phyloP scores from a whole-genome alignment of 2,113 vertebrate species.

The Synodontis membranacea region DNA sequence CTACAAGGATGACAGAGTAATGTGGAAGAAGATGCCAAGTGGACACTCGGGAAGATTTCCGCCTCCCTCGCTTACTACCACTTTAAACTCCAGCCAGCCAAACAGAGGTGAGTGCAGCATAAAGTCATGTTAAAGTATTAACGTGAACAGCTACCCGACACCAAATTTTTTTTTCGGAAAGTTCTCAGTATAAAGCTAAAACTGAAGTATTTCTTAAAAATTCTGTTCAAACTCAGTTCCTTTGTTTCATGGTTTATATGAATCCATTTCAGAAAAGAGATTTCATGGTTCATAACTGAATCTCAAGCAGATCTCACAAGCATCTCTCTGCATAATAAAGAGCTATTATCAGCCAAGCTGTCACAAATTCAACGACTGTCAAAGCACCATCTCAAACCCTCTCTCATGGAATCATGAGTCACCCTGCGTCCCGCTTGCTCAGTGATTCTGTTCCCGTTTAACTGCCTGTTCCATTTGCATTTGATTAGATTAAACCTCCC shows the following conservation, averaged over 20 bases:
- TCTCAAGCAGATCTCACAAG: constrained; percentile 8
- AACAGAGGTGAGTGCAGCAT: background rate
- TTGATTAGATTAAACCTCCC: constrained; percentile 32
- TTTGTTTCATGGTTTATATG: background rate
- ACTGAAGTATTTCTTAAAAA: background rate
- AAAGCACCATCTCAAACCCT: constrained; percentile 34
- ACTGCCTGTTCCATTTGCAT: constrained; percentile 32
- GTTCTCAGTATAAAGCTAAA: background rate
- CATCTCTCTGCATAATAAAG: constrained; percentile 43
- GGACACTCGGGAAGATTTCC: constrained; percentile 21
- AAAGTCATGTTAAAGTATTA: background rate
- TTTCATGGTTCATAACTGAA: constrained; percentile 15
- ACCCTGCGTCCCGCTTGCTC: constrained; percentile 8
- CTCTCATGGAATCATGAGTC: constrained; percentile 32
- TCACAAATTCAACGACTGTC: constrained; percentile 23
- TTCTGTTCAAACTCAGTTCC: background rate
- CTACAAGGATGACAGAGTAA: constrained; percentile 17
- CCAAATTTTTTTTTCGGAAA: background rate
- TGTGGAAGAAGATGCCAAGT: constrained; percentile 23
- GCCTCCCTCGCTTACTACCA: background rate
- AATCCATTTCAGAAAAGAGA: background rate
- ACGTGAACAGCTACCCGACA: background rate
- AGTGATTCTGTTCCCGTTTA: constrained; percentile 20
- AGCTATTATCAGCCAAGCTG: constrained; percentile 36
- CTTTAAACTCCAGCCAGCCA: constrained; percentile 30